Conservation (phyloP, 2,113 vertebrate genomes). For the Steatornis caripensis region DNA sequence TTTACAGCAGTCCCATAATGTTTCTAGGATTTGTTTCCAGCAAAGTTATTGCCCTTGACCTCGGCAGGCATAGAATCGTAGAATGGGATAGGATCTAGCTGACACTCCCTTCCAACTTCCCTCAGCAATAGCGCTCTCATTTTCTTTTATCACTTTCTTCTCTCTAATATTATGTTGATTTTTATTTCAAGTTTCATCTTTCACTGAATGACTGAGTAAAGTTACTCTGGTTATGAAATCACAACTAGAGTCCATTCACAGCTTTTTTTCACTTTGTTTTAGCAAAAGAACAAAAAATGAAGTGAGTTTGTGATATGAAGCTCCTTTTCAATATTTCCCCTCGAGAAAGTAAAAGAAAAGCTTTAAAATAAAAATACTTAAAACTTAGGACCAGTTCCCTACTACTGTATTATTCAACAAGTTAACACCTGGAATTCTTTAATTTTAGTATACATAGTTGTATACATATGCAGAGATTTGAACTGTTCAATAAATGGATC, state of each 20-base stretch:
- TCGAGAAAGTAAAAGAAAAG: neutral
- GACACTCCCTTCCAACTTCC: neutral
- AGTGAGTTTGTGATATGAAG: neutral
- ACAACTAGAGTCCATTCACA: neutral
- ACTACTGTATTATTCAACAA: neutral
- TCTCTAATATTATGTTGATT: neutral
- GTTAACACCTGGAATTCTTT: neutral
- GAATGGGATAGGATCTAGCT: too few species aligned
- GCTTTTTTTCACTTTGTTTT: neutral
- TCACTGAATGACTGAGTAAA: neutral
- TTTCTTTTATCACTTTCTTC: neutral
- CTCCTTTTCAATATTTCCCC: neutral
- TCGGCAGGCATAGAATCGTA: neutral
- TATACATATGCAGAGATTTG: neutral
- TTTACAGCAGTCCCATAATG: neutral
- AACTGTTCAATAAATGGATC: neutral
- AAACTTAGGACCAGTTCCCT: neutral
- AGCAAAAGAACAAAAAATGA: neutral
- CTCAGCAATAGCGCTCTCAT: neutral
- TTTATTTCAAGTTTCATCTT: neutral
- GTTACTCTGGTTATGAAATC: neutral
- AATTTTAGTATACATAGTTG: neutral
- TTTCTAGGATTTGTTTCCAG: neutral
- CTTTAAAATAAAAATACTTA: neutral
- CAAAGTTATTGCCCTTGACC: neutral